Evolutionary conservation across 2,113 vertebrate species (phyloP).

Genomic region (Prolemur simus): DNA sequence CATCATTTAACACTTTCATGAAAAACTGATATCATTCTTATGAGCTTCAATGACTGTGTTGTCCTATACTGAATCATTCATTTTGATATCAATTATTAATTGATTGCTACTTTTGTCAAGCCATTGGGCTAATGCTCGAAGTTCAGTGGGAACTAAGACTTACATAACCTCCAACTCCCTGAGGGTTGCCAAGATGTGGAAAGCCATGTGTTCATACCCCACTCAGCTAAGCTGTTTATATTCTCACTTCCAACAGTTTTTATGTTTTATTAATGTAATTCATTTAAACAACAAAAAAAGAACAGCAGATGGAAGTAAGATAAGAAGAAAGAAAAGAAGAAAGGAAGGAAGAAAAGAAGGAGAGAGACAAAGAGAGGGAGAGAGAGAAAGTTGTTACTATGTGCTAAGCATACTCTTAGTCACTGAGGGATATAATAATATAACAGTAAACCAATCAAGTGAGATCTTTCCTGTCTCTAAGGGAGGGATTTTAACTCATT

Average conservation of each 20-base stretch:
- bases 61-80: neutral
- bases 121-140: neutral
- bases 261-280: neutral
- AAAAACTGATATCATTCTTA: neutral
- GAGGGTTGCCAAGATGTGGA: neutral
- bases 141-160: neutral
- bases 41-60: neutral
- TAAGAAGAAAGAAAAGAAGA: neutral
- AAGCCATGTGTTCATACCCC: neutral
- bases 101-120: neutral
- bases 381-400: neutral
- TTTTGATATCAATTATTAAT: neutral
- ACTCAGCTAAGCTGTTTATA: neutral
- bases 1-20: neutral
- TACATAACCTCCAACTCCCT: neutral
- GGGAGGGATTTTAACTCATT: neutral
- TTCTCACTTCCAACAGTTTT: neutral
- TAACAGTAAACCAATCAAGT: neutral
- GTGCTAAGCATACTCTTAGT: neutral
- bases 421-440: neutral
- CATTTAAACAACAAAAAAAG: neutral
- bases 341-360: neutral
- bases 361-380: fast-evolving
- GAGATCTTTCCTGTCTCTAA: neutral
- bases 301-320: neutral